Conservation (phyloP, 2,888 invertebrate genomes). For the Pyrrhosoma nymphula region DNA sequence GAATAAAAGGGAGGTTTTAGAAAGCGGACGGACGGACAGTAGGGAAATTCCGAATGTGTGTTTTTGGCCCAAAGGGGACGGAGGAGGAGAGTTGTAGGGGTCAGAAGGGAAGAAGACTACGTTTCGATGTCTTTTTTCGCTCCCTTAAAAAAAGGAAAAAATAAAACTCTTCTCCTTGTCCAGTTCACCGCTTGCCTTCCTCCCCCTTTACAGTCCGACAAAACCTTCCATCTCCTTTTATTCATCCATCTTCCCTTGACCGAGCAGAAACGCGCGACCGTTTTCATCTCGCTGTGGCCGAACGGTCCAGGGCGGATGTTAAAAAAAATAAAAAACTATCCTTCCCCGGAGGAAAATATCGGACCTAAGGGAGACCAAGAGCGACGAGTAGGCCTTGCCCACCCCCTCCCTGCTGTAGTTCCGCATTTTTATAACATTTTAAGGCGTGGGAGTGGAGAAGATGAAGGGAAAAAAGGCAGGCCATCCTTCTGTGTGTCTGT, state of each 20-base stretch:
- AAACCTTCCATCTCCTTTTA: background rate
- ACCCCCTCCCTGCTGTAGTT: background rate
- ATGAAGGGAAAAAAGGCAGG: background rate
- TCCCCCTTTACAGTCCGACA: background rate
- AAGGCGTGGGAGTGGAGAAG: constrained; percentile 30
- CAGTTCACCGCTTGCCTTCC: background rate
- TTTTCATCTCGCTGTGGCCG: background rate
- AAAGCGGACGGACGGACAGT: constrained; percentile 12
- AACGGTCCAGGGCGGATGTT: constrained; percentile 11
- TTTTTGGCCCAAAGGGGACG: background rate
- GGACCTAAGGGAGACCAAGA: background rate
- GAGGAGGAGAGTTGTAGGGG: background rate
- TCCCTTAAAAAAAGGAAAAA: background rate
- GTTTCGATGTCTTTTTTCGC: constrained; percentile 45
- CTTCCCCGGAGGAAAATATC: constrained; percentile 32
- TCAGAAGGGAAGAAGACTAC: background rate
- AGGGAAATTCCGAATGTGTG: constrained; percentile 44
- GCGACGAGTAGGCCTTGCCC: background rate
- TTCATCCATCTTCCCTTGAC: constrained; percentile 36
- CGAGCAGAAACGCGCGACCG: background rate
- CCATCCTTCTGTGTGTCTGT: too few species aligned
- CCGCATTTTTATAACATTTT: constrained; percentile 31
- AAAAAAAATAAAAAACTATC: background rate
- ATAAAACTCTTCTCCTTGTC: constrained; percentile 16
- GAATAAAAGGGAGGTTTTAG: constrained; percentile 35